These are phyloP conservation scores for Andrena flavipes DNA, from an alignment of 2,888 invertebrate genomes.

Conservation along the genomic window DNA sequence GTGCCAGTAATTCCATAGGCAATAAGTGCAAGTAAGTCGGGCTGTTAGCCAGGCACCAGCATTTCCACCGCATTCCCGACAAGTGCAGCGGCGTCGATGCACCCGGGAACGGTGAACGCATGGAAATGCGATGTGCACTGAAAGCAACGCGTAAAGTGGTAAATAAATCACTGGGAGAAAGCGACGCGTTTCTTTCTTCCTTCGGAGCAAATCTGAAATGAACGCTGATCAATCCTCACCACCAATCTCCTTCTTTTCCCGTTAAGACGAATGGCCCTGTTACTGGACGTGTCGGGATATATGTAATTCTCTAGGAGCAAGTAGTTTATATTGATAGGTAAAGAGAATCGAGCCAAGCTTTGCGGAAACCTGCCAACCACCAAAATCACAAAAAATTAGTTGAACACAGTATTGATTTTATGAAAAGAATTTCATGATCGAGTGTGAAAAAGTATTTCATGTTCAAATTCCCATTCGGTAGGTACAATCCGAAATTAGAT, in stretches of 20 bases:
- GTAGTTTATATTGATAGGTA: too few species aligned
- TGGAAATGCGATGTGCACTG: slow-evolving; percentile 47
- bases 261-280: too few species aligned
- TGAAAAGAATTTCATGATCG: too few species aligned
- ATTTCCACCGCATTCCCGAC: slow-evolving; percentile 25
- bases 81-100: not conserved
- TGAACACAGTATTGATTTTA: too few species aligned
- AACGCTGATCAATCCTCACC: slow-evolving; percentile 3
- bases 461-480: too few species aligned
- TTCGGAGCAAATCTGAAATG: slow-evolving; percentile 34
- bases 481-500: too few species aligned
- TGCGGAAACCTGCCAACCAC: too few species aligned
- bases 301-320: too few species aligned
- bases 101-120: slow-evolving; percentile 26
- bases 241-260: not conserved
- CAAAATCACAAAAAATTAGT: too few species aligned
- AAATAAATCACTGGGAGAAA: slow-evolving; percentile 65
- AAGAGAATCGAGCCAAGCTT: too few species aligned
- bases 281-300: too few species aligned
- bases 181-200: slow-evolving; percentile 45
- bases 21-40: slow-evolving; percentile 26
- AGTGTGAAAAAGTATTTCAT: too few species aligned
- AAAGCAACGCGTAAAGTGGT: slow-evolving; percentile 46
- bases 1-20: slow-evolving; percentile 5
- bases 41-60: slow-evolving; percentile 12